Percentiles rank a stretch among this genome's conserved stretches.
phyloP scores from a whole-genome alignment of 2,113 vertebrate genomes.

The Cinclus mexicanus region DNA sequence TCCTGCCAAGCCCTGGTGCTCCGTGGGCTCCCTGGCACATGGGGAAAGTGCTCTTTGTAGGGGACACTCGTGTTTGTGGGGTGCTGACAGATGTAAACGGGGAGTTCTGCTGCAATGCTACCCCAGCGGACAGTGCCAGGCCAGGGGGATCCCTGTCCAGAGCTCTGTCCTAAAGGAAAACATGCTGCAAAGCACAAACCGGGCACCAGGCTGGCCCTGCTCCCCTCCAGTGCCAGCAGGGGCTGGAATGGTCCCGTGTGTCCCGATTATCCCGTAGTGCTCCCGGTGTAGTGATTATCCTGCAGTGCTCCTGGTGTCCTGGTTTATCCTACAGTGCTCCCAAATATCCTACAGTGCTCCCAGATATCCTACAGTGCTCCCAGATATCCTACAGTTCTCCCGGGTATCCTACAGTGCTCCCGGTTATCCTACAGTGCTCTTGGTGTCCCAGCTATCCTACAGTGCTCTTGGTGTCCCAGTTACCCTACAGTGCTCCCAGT shows the following conservation, averaged over 20 bases:
- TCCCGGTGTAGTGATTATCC: background rate
- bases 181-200: background rate
- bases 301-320: too few relatives aligned
- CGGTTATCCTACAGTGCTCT: fast-evolving
- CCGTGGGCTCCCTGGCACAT: background rate
- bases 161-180: background rate
- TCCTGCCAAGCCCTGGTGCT: background rate
- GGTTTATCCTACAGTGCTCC: background rate
- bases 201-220: background rate
- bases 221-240: background rate
- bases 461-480: background rate
- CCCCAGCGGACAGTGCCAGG: too few relatives aligned
- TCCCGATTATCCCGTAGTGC: background rate
- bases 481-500: background rate
- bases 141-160: background rate
- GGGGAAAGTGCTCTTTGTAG: fast-evolving
- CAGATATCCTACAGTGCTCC: too few relatives aligned
- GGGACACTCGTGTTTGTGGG: background rate
- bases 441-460: too few relatives aligned
- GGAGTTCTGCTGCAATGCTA: too few relatives aligned
- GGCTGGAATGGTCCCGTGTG: background rate
- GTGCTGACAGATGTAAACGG: too few relatives aligned
- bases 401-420: fast-evolving
- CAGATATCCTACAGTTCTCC: fast-evolving
- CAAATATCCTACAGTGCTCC: fast-evolving